Base-by-base conservation (phyloP, 1,140 invertebrate genomes). In the Physella acuta region DNA sequence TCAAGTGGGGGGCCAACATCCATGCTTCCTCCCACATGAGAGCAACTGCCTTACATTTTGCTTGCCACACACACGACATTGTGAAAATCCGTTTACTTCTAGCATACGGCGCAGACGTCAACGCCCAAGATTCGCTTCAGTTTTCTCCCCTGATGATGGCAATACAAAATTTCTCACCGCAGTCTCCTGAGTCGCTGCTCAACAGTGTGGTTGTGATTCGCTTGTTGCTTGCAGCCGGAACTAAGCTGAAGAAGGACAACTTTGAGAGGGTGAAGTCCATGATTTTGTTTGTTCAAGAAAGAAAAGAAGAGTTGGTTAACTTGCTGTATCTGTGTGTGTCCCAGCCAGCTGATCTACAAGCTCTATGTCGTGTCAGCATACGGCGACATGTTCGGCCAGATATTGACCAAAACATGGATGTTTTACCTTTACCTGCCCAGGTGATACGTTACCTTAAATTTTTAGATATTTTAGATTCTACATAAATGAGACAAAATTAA, bases 401-500 rank as follows among this genome's bases (percentile, higher is more conserved):
- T 44, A 51, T 52, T 39, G 66, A 72, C 36, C 28, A 65, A 33
- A 64, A 68, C 31, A n/a, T 69, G 1, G n/a, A n/a, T 2, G 28
- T 5, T 4, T 56, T 72, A 2, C 71, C 71, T 59, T 59, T 72
- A 31, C 71, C 71, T 28, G 36, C 33, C 28, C 36, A 61, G 14
- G 31, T 72, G n/a, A 69, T 64, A 16, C 5, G 30, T n/a, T 72
- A 56, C 30, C 20, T 72, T 30, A 61, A 68, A 44, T 72, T 69
- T 69, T 24, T 24, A 28, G 71, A 72, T 53, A 51, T 69, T 31
- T 4, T 60, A 14, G 24, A 30, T 55, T 44, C 8, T 11, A 44
- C 20, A 44, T 44, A 11, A 44, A n/a, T n/a, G n/a, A n/a, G n/a
- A n/a, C n/a, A n/a, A n/a, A n/a, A n/a, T n/a, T n/a, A n/a, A n/a